Evolutionary conservation across 2,797 vertebrate species (phyloP), one percentile per base, ranked within the genome.

Genomic region (Oreonectes daqikongensis): DNA sequence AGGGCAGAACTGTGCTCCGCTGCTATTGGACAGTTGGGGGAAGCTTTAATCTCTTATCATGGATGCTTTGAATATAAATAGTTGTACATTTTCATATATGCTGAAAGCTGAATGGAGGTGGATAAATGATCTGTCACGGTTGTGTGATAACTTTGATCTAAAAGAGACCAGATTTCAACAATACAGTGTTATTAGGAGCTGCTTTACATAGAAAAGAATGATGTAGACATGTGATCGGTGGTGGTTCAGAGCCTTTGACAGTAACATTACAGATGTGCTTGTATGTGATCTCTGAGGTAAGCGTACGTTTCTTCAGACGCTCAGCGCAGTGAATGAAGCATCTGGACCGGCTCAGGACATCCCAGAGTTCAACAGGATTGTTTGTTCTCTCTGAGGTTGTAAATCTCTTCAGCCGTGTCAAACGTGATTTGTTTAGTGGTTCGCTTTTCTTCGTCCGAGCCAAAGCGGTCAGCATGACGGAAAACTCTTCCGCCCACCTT

Each of bases 361-460:
- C 42, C 30, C 61, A 69, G 64, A 76, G 64, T 71, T 80, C 60
- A 69, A 15, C 30, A 40, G 44, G 63, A 81, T 77, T 72, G 86
- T 79, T 83, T 85, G 78, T 84, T 78, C 86, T 80, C 84, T 86
- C 82, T 82, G 75, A 70, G 84, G 85, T 84, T 87, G 84, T 92
- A 91, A 93, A 92, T 91, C 90, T 88, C 80, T 76, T 20, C 57
- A 85, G 85, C 85, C 86, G 84, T 87, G 90, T 93, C 91, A 91
- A 87, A 73, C 44, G 70, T 32, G 57, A 79, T 79, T 79, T 77
- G 85, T 78, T 72, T 78, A 87, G 86, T 50, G 86, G 88, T 86
- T 77, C 80, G 22, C 75, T 82, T 82, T 82, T 57, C 42, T 50
- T 44, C 30, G 15, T 68, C 22, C 0, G 60, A 66, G 65, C 64